phyloP scores from a whole-genome alignment of 2,888 invertebrate genomes.

The Agelastica alni region DNA sequence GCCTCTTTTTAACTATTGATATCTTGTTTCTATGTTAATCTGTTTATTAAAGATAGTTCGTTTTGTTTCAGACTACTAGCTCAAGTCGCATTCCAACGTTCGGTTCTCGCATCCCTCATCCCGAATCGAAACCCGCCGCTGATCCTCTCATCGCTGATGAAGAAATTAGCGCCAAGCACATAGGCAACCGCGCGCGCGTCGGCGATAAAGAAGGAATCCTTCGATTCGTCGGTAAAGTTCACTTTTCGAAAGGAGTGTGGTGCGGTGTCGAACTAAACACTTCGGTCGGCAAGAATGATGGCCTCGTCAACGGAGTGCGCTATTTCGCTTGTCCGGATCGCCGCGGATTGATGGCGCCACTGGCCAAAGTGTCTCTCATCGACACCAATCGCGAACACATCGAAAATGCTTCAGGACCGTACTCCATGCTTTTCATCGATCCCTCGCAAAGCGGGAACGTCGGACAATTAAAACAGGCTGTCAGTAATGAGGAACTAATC shows the following conservation, averaged over 20 bases:
- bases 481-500: conserved; percentile 7
- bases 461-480: not conserved
- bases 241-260: conserved; percentile 63
- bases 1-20: too few relatives aligned
- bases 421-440: conserved; percentile 61
- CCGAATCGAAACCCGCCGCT: conserved; percentile 29
- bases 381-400: conserved; percentile 53
- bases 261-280: conserved; percentile 66
- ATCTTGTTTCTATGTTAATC: too few relatives aligned
- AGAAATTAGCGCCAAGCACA: conserved; percentile 38
- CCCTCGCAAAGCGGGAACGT: conserved; percentile 4
- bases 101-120: conserved; percentile 47
- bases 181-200: conserved; percentile 50
- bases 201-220: conserved; percentile 59
- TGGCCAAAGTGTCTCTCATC: conserved; percentile 58
- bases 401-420: conserved; percentile 62
- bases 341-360: conserved; percentile 68
- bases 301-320: conserved; percentile 63
- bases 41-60: too few relatives aligned
- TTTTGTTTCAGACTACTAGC: conserved; percentile 47
- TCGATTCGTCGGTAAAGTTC: conserved; percentile 62
- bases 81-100: conserved; percentile 52
- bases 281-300: conserved; percentile 66
- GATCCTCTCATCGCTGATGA: not conserved
- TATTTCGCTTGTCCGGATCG: conserved; percentile 66